Base-by-base conservation (phyloP, 2,888 invertebrate genomes). In the Troides aeacus region DNA sequence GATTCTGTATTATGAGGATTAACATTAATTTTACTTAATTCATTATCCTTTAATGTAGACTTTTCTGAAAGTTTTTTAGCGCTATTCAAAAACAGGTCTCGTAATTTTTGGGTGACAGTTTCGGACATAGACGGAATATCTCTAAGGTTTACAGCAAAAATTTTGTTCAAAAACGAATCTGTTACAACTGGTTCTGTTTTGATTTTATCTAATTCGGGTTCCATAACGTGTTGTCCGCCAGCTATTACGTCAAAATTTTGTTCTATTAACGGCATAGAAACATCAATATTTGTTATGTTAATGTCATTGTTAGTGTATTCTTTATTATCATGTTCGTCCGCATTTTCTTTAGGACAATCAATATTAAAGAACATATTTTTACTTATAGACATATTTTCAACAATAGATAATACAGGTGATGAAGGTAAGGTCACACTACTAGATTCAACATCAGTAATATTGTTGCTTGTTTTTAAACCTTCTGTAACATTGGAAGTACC, bases 331-430 rank as follows among this genome's bases (percentile, higher is more conserved):
- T 68, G 42, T 21, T 10, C n/a, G 7, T 69, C 63, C 59, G 65
- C 70, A 57, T 59, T 8, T 18, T 71, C 72, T 5, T 67, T 59
- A 21, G 72, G 66, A 50, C 82, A 74, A 57, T 77, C 77, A 7
- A 74, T 58, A 69, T 61, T 75, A 24, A 72, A 76, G 7, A 87
- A 71, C 8, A 81, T 70, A 46, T 84, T 85, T 76, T 84, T 86
- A 62, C 77, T 84, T 6, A 91, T 68, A 2, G 89, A 86, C 69
- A 92, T 75, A 69, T 87, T 88, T 81, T 91, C 91, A 5, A 92
- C 91, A 15, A 91, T 79, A 5, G 92, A 92, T 57, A 92, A 73
- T 74, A 89, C 91, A 4, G 92, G 92, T 23, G 92, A 92, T 39
- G 83, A 72, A 0, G 90, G 90, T 24, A 88, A 74, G 1, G 90